Base-by-base conservation (phyloP, 2,888 invertebrate genomes). In the Heliconius erato region DNA sequence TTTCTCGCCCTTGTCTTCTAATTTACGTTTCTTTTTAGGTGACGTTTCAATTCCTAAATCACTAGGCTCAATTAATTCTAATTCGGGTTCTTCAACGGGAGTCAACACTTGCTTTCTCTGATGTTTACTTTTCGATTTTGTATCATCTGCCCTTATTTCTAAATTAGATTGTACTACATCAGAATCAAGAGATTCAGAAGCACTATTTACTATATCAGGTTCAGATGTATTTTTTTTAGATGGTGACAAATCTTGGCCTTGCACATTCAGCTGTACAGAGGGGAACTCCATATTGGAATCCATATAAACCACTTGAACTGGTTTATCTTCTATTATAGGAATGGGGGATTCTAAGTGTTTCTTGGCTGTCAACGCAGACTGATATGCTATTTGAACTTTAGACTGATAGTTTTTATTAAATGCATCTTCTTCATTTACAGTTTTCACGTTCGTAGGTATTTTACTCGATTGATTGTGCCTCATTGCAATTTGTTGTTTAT, bases 81-180 rank as follows among this genome's bases (percentile, higher is more conserved):
- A 86, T 71, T 96, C 96, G 7, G 96, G 94, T 67, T 91, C 90
- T 68, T 94, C 94, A 4, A 96, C 96, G 0, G 96, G 95, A 49
- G 94, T 96, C 40, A 96, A 88, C 49, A 96, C 95, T 88, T 96
- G 96, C 89, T 96, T 96, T 85, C 96, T 91, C 86, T 94, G 96
- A 89, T 96, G 96, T 88, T 94, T 95, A 44, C 89, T 91, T 88
- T 96, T 95, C 65, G 83, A 86, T 89, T 92, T 95, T 14, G 84
- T 84, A 74, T 93, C 94, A 82, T 95, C 94, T 82, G 87, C 85
- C 85, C 92, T 94, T 0, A 79, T 82, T 26, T 92, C 94, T 65
- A 91, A 91, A 19, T 87, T 86, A 14, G 89, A 80, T 76, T 94
- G 93, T 68, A 91, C 80, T 12, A 89, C 85, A 44, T 94, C 93